Evolutionary conservation across 1,140 invertebrate species (phyloP).

Genomic region (Pseudomyrmex pallidus): DNA sequence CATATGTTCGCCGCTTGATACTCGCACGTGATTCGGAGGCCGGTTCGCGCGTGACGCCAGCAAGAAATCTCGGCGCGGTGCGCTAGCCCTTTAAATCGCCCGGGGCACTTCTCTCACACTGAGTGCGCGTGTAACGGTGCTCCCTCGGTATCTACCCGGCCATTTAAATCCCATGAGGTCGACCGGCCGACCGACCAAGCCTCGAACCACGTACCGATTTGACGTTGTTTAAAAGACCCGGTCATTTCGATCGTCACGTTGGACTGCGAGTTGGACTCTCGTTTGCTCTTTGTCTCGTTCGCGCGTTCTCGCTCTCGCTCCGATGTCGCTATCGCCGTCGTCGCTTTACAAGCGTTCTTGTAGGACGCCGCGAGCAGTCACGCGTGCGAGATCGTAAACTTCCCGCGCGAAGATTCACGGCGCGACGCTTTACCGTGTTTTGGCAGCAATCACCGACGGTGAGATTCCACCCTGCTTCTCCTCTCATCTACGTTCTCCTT

Average conservation of each 20-base stretch:
- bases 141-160: background rate
- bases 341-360: background rate
- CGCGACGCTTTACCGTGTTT: conserved; percentile 54
- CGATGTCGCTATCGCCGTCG: background rate
- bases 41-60: conserved; percentile 1
- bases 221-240: conserved; percentile 34
- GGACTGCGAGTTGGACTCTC: conserved; percentile 1
- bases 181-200: background rate
- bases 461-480: background rate
- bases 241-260: conserved; percentile 1
- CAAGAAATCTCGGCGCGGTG: conserved; percentile 52
- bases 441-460: conserved; percentile 40
- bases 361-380: background rate
- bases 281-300: background rate
- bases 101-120: conserved; percentile 11
- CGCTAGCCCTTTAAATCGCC: conserved; percentile 61
- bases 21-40: conserved; percentile 30
- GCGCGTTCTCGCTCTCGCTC: background rate
- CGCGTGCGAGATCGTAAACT: conserved; percentile 40
- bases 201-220: background rate
- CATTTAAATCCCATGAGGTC: conserved; percentile 56
- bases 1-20: background rate
- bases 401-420: conserved; percentile 33
- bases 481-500: background rate
- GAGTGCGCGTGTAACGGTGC: conserved; percentile 9